Percentiles rank a stretch among this genome's conserved stretches.
These are phyloP conservation scores for Phrynocephalus vlangalii DNA, from an alignment of 2,797 vertebrate species.

Conservation along the genomic window DNA sequence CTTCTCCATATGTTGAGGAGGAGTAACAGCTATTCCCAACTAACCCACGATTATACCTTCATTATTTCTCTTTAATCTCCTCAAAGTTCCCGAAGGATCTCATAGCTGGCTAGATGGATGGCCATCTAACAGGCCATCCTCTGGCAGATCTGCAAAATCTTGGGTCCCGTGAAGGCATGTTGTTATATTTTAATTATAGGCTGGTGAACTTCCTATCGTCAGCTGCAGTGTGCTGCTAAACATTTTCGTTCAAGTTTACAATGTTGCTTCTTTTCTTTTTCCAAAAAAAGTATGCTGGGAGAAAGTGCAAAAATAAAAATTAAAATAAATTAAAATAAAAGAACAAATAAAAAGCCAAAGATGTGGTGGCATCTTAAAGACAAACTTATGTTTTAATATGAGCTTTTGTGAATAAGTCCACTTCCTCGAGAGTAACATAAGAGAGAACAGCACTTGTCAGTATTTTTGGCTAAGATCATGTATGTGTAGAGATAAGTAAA, in stretches of 20 bases:
- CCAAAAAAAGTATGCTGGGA: not conserved
- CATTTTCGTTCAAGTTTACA: constrained; percentile 46
- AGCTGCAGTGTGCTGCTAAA: not conserved
- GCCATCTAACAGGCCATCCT: constrained; percentile 66
- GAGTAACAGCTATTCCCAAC: constrained; percentile 76
- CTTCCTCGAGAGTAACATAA: too few species aligned
- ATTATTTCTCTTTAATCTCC: constrained; percentile 78
- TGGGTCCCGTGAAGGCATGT: not conserved
- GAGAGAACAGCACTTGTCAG: too few species aligned
- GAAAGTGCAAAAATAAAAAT: not conserved
- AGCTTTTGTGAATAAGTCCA: too few species aligned
- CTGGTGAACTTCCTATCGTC: constrained; percentile 20
- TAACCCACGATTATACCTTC: constrained; percentile 76
- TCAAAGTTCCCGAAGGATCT: constrained; percentile 70
- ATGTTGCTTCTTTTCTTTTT: constrained; percentile 5
- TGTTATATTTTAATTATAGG: constrained; percentile 55
- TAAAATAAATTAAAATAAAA: too few species aligned
- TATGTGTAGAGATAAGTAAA: too few species aligned
- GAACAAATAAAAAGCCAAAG: too few species aligned
- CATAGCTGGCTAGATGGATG: constrained; percentile 71
- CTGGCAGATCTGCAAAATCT: constrained; percentile 36
- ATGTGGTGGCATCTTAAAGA: too few species aligned
- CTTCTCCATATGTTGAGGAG: constrained; percentile 77
- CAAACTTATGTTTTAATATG: too few species aligned
- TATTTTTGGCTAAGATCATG: too few species aligned